Evolutionary conservation across 2,797 vertebrate species (phyloP).

Genomic region (Sebastes matsubarae): DNA sequence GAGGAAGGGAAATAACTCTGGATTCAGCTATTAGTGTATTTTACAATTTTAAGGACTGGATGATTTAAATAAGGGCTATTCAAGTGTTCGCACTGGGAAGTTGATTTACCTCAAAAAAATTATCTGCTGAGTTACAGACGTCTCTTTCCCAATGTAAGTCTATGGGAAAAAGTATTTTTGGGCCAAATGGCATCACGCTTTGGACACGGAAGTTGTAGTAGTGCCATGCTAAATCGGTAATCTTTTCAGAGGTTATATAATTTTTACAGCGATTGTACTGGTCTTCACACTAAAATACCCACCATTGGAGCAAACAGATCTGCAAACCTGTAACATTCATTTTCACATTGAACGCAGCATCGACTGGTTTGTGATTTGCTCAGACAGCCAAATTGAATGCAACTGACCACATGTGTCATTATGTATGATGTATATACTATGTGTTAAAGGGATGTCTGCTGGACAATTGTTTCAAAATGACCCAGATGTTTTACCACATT

Average conservation of each 20-base stretch:
- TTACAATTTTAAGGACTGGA: too few species aligned
- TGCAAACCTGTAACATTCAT: neutral
- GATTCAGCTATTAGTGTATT: too few species aligned
- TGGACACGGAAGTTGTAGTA: too few species aligned
- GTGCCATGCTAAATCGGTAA: too few species aligned
- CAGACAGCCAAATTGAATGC: neutral
- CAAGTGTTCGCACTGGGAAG: too few species aligned
- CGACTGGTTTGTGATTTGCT: neutral
- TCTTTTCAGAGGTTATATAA: neutral
- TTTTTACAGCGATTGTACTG: neutral
- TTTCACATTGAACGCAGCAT: neutral
- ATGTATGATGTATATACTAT: neutral
- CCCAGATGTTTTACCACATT: conserved; percentile 66
- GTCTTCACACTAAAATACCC: neutral
- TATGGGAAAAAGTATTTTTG: too few species aligned
- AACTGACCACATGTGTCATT: neutral
- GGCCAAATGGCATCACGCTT: too few species aligned
- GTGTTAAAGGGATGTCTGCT: conserved; percentile 17
- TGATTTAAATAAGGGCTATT: too few species aligned
- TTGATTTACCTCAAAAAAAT: too few species aligned
- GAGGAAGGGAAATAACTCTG: too few species aligned
- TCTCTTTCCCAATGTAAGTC: too few species aligned
- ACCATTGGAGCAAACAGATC: neutral
- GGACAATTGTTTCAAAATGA: conserved; percentile 53
- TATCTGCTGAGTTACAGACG: too few species aligned